Percentiles rank a stretch among this genome's conserved stretches.
phyloP scores from a whole-genome alignment of 2,113 vertebrate species.

The Microcebus murinus region DNA sequence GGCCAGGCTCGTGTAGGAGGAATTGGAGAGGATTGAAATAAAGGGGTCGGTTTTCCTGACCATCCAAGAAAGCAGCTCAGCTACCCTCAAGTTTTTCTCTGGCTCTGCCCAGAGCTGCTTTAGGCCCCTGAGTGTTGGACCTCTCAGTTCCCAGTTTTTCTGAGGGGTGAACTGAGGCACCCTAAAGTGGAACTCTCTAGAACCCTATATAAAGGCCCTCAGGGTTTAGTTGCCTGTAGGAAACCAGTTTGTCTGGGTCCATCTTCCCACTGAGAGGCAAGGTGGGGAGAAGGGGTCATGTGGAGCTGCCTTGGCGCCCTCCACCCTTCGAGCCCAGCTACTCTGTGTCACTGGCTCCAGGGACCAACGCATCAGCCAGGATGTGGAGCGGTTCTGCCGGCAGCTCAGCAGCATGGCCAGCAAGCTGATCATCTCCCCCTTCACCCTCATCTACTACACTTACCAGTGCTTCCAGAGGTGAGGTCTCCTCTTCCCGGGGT shows the following conservation, averaged over 20 bases:
- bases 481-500: background rate
- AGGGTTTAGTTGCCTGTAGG: background rate
- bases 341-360: constrained; percentile 79
- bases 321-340: background rate
- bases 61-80: background rate
- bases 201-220: background rate
- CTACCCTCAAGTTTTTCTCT: background rate
- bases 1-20: background rate
- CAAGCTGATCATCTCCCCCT: constrained; percentile 93
- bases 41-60: background rate
- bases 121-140: background rate
- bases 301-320: background rate
- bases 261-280: background rate
- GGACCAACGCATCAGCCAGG: constrained; percentile 98
- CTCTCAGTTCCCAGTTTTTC: background rate
- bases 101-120: background rate
- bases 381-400: constrained; percentile 94
- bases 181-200: background rate
- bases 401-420: constrained; percentile 96
- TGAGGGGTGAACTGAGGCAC: background rate
- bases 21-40: background rate
- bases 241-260: background rate
- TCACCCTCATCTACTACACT: constrained; percentile 94
- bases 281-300: background rate
- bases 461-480: constrained; percentile 96